These are phyloP conservation scores for Phocoena phocoena DNA, from an alignment of 2,113 vertebrate genomes.

Conservation along the genomic window DNA sequence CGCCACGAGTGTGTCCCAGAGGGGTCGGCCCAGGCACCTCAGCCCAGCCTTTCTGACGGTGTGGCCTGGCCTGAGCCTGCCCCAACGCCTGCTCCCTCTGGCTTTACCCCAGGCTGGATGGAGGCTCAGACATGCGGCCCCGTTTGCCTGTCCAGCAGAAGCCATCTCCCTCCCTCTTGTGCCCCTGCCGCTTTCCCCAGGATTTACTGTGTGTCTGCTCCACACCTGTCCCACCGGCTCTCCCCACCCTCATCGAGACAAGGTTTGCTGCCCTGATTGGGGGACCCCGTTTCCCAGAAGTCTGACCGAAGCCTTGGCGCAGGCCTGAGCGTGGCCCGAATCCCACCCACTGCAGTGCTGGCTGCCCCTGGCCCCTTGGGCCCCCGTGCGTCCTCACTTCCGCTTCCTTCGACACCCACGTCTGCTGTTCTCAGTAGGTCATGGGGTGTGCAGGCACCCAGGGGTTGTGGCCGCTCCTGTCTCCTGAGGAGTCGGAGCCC, in stretches of 20 bases:
- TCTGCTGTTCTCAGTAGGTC: neutral
- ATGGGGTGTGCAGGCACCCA: neutral
- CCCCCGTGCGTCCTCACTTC: neutral
- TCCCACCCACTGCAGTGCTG: rapidly evolving
- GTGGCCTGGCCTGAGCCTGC: neutral
- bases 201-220: neutral
- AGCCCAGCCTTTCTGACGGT: neutral
- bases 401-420: neutral
- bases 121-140: neutral
- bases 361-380: neutral
- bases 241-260: neutral
- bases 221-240: neutral
- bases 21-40: neutral
- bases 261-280: neutral
- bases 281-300: neutral
- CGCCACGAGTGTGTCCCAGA: neutral
- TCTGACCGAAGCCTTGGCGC: no score
- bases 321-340: neutral
- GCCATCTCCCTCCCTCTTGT: neutral
- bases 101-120: neutral
- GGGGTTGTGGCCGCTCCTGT: neutral
- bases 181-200: neutral
- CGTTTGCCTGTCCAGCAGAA: neutral
- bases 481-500: neutral
- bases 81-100: neutral